These are phyloP conservation scores for Tamandua tetradactyla DNA, from an alignment of 2,797 vertebrate species.

Conservation along the genomic window DNA sequence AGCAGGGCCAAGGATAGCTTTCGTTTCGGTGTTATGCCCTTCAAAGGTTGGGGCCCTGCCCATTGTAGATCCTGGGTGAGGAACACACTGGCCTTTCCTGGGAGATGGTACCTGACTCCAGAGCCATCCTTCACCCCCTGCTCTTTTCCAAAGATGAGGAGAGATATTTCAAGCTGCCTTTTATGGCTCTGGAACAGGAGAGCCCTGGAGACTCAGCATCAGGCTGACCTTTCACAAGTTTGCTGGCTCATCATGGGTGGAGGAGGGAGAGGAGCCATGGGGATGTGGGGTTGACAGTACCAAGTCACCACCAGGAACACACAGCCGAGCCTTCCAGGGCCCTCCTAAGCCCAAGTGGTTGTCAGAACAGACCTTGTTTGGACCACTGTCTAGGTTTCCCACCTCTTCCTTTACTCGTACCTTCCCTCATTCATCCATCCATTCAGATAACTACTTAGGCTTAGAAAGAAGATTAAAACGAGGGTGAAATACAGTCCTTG, in stretches of 20 bases:
- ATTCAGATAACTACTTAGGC: neutral
- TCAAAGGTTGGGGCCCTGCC: neutral
- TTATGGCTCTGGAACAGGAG: constrained; percentile 1
- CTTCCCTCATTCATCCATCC: neutral
- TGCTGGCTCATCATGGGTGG: neutral
- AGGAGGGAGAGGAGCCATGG: neutral
- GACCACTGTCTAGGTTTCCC: neutral
- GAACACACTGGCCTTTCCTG: neutral
- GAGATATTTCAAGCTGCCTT: constrained; percentile 57
- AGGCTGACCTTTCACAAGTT: constrained; percentile 46
- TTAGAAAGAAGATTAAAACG: neutral
- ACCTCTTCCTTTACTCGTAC: neutral
- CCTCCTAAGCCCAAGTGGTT: too few species aligned
- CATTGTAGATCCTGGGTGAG: neutral
- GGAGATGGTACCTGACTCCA: neutral
- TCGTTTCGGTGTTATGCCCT: neutral
- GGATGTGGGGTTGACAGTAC: neutral
- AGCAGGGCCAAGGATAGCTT: neutral
- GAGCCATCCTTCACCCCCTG: neutral
- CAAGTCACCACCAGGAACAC: neutral
- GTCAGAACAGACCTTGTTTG: neutral
- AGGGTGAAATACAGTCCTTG: neutral
- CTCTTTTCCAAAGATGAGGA: constrained; percentile 34
- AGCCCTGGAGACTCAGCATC: constrained; percentile 27
- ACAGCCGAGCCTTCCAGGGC: too few species aligned